Base-by-base conservation (phyloP, 2,113 vertebrate genomes). In the Alectura lathami region DNA sequence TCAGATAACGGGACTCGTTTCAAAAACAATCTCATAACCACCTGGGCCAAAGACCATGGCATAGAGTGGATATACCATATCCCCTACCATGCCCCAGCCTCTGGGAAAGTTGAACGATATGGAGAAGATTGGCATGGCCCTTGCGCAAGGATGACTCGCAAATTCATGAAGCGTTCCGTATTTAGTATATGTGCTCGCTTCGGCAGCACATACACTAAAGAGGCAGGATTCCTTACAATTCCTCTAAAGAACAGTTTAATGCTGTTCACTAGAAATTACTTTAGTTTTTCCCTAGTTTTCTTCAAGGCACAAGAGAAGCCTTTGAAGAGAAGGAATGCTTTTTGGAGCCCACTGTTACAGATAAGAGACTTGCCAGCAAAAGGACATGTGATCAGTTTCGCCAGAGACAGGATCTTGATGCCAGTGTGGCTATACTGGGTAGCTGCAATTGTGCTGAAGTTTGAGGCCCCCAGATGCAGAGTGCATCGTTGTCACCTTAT, bases 381-480 rank as follows among this genome's bases (percentile, higher is more conserved):
- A 72, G 27, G 22, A 22, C 2, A 0, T 15, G 3, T 13, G 29
- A 54, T 81, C 20, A 8, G 5, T 83, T 77, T 59, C 30, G 51
- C 62, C 26, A 38, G 38, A 78, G 66, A 12, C 8, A 8, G 78
- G 47, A 20, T 59, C 26, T 54, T 23, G 36, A 24, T 84, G 51
- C 30, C 30, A 4, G 1, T 47, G 43, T 54, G 48, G 16, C 40
- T 40, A n/a, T 62, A 82, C 30, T 59, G 38, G 32, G 43, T 27
- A 17, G 27, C 60, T 80, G 21, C 17, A 53, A 2, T 36, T 17
- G 5, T 9, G 66, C 26, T 51, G 34, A 11, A 60, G 22, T 36
- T 24, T 0, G 0, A n/a, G 64, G 9, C 29, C 45, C 9, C 6
- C 20, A 34, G 8, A 8, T 79, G 16, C 13, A 45, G 34, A 22